Conservation (phyloP, 2,797 vertebrate species). For the Nasua narica region DNA sequence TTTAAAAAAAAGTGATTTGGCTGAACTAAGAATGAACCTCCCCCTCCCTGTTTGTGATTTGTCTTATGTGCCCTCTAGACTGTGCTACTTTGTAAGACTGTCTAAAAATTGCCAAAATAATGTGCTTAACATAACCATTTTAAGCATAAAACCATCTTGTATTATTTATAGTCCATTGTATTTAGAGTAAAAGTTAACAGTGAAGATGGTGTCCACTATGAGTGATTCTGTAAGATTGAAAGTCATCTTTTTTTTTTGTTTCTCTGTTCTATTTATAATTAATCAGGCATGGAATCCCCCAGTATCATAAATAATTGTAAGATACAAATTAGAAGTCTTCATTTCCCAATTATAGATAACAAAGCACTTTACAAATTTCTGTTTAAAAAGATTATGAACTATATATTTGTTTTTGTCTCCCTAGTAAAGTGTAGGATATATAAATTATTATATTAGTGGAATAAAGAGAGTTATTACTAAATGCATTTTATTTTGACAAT, state of each 20-base stretch:
- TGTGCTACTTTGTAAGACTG: neutral
- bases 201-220: neutral
- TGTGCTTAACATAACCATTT: neutral
- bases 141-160: neutral
- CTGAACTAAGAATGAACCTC: neutral
- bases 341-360: neutral
- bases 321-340: neutral
- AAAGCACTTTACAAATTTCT: neutral
- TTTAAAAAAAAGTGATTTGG: neutral
- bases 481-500: constrained; percentile 27
- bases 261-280: neutral
- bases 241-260: neutral
- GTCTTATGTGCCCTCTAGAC: neutral
- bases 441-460: constrained; percentile 4
- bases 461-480: neutral
- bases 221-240: constrained; percentile 13
- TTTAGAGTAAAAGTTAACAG: neutral
- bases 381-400: neutral
- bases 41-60: neutral
- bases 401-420: neutral
- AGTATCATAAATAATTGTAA: neutral
- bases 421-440: neutral
- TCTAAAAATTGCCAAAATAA: neutral
- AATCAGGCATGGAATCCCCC: neutral
- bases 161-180: neutral